Percentiles rank a stretch among this genome's conserved stretches.
These are phyloP conservation scores for Pterobdella sp. DNA, from an alignment of 2,888 invertebrate genomes.

Conservation along the genomic window DNA sequence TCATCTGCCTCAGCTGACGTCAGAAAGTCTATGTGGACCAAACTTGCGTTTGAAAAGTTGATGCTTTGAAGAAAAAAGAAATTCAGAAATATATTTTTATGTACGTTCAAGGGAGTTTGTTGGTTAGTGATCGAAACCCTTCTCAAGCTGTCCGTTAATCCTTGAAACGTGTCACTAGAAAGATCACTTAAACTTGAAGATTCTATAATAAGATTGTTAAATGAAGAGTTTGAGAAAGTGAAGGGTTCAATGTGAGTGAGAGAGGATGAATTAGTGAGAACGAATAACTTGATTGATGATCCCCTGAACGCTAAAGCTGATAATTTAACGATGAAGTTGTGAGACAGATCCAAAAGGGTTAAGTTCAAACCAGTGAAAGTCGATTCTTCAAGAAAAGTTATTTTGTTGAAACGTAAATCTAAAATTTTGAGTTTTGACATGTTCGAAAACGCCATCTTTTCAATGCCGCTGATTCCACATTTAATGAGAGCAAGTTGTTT, in stretches of 20 bases:
- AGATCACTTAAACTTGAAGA: constrained; percentile 28
- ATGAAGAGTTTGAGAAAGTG: constrained; percentile 33
- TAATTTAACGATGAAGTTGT: constrained; percentile 34
- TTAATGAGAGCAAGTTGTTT: constrained; percentile 35
- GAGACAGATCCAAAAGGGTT: constrained; percentile 34
- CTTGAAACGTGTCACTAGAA: constrained; percentile 22
- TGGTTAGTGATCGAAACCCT: constrained; percentile 35
- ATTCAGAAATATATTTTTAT: constrained; percentile 32
- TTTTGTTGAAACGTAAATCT: constrained; percentile 36
- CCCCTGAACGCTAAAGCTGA: constrained; percentile 33
- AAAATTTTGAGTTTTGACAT: constrained; percentile 33
- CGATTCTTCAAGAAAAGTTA: constrained; percentile 29
- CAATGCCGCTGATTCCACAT: constrained; percentile 37
- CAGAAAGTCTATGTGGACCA: constrained; percentile 33
- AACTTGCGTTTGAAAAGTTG: constrained; percentile 32
- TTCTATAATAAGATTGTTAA: constrained; percentile 32
- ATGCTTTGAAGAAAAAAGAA: constrained; percentile 30
- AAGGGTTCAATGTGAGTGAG: constrained; percentile 30
- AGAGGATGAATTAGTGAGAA: constrained; percentile 32
- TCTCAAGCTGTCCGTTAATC: constrained; percentile 28
- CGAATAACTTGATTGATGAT: constrained; percentile 29
- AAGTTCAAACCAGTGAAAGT: constrained; percentile 32
- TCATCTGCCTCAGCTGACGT: constrained; percentile 26
- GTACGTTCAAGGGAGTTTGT: constrained; percentile 30
- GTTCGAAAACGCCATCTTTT: constrained; percentile 34